Conservation (phyloP, 2,113 vertebrate genomes). For the Bos javanicus region DNA sequence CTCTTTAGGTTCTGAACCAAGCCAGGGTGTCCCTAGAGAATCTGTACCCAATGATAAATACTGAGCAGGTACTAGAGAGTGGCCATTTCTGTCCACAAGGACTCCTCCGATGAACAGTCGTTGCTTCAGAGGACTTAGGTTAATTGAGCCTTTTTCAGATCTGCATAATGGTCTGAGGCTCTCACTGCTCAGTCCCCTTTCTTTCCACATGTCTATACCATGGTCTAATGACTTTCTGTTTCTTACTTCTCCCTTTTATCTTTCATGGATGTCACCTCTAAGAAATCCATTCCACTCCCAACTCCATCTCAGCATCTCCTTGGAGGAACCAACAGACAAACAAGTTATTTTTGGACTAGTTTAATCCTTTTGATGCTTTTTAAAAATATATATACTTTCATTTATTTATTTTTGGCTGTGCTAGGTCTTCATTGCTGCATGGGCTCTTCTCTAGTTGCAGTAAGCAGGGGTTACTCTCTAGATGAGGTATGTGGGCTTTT, state of each 20-base stretch:
- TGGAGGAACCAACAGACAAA: background rate
- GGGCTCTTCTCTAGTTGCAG: background rate
- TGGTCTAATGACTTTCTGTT: background rate
- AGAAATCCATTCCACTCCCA: background rate
- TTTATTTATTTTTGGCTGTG: background rate
- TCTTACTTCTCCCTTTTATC: background rate
- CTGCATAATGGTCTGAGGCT: background rate
- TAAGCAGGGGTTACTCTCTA: background rate
- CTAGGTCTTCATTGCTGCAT: background rate
- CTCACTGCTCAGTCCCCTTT: background rate
- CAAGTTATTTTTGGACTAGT: background rate
- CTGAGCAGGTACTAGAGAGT: background rate
- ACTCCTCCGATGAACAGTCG: background rate
- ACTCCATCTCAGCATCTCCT: background rate
- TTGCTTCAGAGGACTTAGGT: background rate
- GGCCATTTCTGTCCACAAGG: background rate
- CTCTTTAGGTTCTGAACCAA: background rate
- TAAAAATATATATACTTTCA: background rate
- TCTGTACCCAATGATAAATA: background rate
- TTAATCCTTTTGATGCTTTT: background rate
- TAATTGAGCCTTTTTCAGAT: background rate
- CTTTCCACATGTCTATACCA: background rate
- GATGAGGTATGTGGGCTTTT: background rate
- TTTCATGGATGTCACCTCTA: background rate
- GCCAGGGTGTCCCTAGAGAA: background rate